Evolutionary conservation across 2,113 vertebrate species (phyloP), one percentile per base, ranked within the genome.

Genomic region (Bambusicola thoracicus): DNA sequence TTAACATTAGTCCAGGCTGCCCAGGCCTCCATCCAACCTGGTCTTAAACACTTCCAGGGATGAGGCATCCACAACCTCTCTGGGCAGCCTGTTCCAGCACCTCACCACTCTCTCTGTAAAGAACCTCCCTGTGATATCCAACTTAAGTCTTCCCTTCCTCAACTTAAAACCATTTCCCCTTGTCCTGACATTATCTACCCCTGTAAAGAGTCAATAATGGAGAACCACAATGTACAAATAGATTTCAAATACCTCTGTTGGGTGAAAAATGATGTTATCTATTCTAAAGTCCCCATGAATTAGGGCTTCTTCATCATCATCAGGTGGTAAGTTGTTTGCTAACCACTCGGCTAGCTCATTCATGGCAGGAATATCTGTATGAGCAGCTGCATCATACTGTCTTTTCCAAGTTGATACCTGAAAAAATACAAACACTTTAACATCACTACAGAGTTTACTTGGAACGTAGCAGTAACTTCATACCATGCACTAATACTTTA

Each of bases 261-360:
- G 98, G 63, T 99, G 99, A 89, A 99, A 99, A 89, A 99, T 97
- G 66, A 99, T 87, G 91, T 99, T 99, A 83, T 99, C 98, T 85
- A 99, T 83, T 80, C 98, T 97, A 58, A 99, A 99, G 92, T 99
- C 99, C 38, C 99, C 99, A 72, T 99, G 99, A 85, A 99, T 97
- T 75, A 99, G 97, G 0, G 77, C 95, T 88, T 98, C 98, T 84
- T 99, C 97, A n/a, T 97, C 92, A 84, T 99, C 98, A 70, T 48
- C 92, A 65, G 92, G 68, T 14, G 99, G 99, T 70, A 99, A 70
- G 94, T 99, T 99, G 59, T 95, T 97, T 92, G 95, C 97, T 62
- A 99, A 91, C 99, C 99, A 99, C 32, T 98, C 94, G 30, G 98
- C 98, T 14, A 99, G 97, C 56, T 98, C 81, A 25, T 97, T 97